A percentile compares a stretch with the other conserved stretches of the same genome.
Conservation (phyloP, 2,113 vertebrate genomes). For the Seriola dumerili region DNA sequence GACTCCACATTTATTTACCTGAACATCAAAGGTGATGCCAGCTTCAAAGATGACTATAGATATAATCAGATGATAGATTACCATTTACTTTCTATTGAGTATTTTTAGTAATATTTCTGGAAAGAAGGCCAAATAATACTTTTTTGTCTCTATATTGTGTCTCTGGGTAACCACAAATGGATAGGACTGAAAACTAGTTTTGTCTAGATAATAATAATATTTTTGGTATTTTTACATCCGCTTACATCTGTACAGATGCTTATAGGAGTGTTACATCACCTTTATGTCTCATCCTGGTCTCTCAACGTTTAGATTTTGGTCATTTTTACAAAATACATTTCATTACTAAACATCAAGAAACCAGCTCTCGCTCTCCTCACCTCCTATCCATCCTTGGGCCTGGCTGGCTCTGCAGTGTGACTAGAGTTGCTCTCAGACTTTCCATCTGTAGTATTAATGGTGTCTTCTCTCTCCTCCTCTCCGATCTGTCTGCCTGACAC, state of each 20-base stretch:
- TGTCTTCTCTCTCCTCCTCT: slow-evolving; percentile 54
- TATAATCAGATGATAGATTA: too few species aligned
- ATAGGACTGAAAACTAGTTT: neutral
- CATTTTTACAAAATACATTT: neutral
- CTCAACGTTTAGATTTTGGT: neutral
- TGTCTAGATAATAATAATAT: neutral
- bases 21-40: too few species aligned
- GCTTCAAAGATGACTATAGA: too few species aligned
- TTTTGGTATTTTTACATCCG: too few species aligned
- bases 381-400: slow-evolving; percentile 12
- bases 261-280: neutral
- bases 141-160: too few species aligned
- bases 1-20: too few species aligned
- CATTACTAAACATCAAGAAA: neutral
- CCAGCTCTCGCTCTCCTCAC: neutral
- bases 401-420: slow-evolving; percentile 35
- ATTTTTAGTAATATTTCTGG: too few species aligned
- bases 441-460: slow-evolving; percentile 65
- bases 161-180: too few species aligned
- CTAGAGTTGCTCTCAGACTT: slow-evolving; percentile 48
- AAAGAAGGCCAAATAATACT: too few species aligned
- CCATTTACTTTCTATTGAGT: too few species aligned
- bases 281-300: neutral
- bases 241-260: too few species aligned
- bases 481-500: slow-evolving; percentile 68